phyloP scores from a whole-genome alignment of 2,888 invertebrate genomes.

The Plagodis pulveraria region DNA sequence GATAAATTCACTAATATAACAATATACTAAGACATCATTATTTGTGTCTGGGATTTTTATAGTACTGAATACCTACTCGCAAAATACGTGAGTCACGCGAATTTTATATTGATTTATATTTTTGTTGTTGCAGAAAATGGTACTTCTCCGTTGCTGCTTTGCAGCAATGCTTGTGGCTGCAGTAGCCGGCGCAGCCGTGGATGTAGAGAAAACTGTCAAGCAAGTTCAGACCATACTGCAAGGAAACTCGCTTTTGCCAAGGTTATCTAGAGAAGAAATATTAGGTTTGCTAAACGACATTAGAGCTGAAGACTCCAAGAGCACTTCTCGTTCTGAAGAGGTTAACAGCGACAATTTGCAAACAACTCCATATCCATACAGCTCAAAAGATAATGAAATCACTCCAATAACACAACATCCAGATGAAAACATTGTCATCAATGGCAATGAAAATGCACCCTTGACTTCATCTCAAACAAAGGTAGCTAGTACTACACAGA shows the following conservation, averaged over 20 bases:
- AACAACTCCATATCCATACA: slow-evolving; percentile 49
- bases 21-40: too few species aligned
- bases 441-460: slow-evolving; percentile 39
- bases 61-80: too few species aligned
- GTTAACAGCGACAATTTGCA: slow-evolving; percentile 42
- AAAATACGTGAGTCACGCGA: too few species aligned
- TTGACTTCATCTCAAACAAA: slow-evolving; percentile 41
- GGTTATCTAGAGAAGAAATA: slow-evolving; percentile 87
- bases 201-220: slow-evolving; percentile 86
- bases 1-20: too few species aligned
- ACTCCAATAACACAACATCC: slow-evolving; percentile 41
- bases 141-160: slow-evolving; percentile 62
- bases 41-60: neutral
- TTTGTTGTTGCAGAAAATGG: slow-evolving; percentile 71
- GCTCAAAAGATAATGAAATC: slow-evolving; percentile 60
- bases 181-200: slow-evolving; percentile 59
- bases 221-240: slow-evolving; percentile 88
- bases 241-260: slow-evolving; percentile 86
- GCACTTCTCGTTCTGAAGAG: slow-evolving; percentile 52
- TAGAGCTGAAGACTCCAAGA: slow-evolving; percentile 78
- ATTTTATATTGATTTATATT: slow-evolving; percentile 1
- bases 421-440: slow-evolving; percentile 42
- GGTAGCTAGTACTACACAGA: slow-evolving; percentile 62
- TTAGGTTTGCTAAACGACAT: slow-evolving; percentile 88
- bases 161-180: slow-evolving; percentile 50